A percentile compares a stretch with the other conserved stretches of the same genome.
These are phyloP conservation scores for Tipula helvola DNA, from an alignment of 2,888 invertebrate genomes.

Conservation along the genomic window DNA sequence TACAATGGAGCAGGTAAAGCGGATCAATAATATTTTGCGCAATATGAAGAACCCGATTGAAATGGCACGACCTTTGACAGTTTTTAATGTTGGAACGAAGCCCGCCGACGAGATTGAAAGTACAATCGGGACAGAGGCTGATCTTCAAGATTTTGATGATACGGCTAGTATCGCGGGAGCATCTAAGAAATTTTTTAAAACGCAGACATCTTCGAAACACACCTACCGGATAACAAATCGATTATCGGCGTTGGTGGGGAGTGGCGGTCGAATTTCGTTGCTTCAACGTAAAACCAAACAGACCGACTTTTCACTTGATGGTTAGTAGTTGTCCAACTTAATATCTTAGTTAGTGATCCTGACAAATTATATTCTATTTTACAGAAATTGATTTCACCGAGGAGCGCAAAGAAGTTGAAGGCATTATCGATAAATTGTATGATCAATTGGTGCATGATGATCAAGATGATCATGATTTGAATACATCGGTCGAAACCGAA, in stretches of 20 bases:
- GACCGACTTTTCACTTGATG: background rate
- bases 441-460: background rate
- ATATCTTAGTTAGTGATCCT: background rate
- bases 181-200: slow-evolving; percentile 7
- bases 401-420: slow-evolving; percentile 31
- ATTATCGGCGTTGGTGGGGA: background rate
- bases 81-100: background rate
- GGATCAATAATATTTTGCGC: slow-evolving; percentile 4
- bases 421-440: slow-evolving; percentile 27
- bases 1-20: background rate
- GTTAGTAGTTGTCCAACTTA: background rate
- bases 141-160: slow-evolving; percentile 4
- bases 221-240: background rate
- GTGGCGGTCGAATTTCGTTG: background rate
- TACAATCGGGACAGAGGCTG: background rate
- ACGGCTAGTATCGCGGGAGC: too few species aligned
- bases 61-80: background rate
- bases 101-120: background rate
- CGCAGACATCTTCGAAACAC: background rate
- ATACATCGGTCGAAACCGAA: background rate
- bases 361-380: slow-evolving; percentile 13
- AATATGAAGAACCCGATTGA: slow-evolving; percentile 7
- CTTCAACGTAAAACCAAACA: background rate
- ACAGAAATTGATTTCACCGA: slow-evolving; percentile 25
- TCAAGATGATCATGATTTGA: background rate